phyloP scores from a whole-genome alignment of 1,140 invertebrate species.

The Scylla paramamosain region DNA sequence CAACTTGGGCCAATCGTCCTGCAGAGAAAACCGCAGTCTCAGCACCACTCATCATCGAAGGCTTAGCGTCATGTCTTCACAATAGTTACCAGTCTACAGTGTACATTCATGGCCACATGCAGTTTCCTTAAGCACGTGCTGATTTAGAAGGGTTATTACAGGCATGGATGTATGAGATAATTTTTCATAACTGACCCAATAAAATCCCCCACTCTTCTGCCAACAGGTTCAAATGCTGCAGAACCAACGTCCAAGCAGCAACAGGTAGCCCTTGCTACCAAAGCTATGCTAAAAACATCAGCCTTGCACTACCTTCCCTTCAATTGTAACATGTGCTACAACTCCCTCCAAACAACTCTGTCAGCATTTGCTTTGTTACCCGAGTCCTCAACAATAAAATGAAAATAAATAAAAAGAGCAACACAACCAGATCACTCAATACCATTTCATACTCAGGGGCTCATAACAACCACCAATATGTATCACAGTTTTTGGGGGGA shows the following conservation, averaged over 20 bases:
- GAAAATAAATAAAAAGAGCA: neutral
- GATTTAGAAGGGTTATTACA: neutral
- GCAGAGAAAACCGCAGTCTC: conserved; percentile 75
- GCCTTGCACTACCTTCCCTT: neutral
- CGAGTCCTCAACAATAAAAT: neutral
- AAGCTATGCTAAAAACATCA: neutral
- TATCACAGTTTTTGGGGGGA: neutral
- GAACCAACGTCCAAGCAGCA: neutral
- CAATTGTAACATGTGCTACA: neutral
- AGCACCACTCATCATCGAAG: conserved; percentile 64
- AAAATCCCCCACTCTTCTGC: neutral
- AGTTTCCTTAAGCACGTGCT: conserved; percentile 26
- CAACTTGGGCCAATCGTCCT: conserved; percentile 67
- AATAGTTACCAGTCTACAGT: conserved; percentile 46
- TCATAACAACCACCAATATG: neutral
- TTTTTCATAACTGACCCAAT: neutral
- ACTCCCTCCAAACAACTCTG: neutral
- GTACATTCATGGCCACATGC: conserved; percentile 47
- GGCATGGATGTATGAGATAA: neutral
- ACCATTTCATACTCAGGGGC: neutral
- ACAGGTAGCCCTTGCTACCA: neutral
- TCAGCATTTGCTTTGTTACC: neutral
- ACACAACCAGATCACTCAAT: neutral
- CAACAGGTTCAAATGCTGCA: neutral
- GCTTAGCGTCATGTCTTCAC: conserved; percentile 53